Base-by-base conservation (phyloP, 2,888 invertebrate species). In the Azorinus chamasolen region DNA sequence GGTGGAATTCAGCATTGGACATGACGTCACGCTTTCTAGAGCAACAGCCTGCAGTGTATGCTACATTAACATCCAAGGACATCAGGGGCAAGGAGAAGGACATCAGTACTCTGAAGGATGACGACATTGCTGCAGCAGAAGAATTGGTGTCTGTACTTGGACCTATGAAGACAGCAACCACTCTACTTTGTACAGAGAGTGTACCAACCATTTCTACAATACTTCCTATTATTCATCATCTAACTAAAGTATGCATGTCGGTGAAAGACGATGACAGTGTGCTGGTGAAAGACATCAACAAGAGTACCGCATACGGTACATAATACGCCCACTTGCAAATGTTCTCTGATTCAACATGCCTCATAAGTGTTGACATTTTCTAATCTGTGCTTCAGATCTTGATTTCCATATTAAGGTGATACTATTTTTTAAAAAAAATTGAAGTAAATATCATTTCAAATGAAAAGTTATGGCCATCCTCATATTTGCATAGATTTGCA, bases 1-100 rank as follows among this genome's bases (percentile, higher is more conserved):
- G 71, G n/a, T 79, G 79, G 79, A 75, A 79, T 43, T 63, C 62
- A 2, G 62, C 66, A 8, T 24, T 62, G 18, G 70, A 74, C 16
- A 75, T 79, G 79, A 37, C 61, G 2, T 32, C 2, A 14, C 32
- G 79, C 10, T 66, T 43, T n/a, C 39, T 79, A 3, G 74, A 66
- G 32, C 74, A 71, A n/a, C 70, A 77, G 45, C 37, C 63, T 10
- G 74, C 66, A 24, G 20, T 77, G 2, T 57, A 46, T 50, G 66
- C 70, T 1, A 48, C 62, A 6, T 63, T 79, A 0, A 53, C 46
- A 2, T 51, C 46, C n/a, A 66, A 62, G 24, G 77, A 72, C n/a
- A 25, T 77, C 18, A n/a, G 53, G 14, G 50, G 25, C 3, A 72
- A 41, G 27, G 59, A 27, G 3, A 63, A 59, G n/a, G 51, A 75